Evolutionary conservation across 2,113 vertebrate species (phyloP), one percentile per base, ranked within the genome.

Genomic region (Neodontobutis hainanensis): DNA sequence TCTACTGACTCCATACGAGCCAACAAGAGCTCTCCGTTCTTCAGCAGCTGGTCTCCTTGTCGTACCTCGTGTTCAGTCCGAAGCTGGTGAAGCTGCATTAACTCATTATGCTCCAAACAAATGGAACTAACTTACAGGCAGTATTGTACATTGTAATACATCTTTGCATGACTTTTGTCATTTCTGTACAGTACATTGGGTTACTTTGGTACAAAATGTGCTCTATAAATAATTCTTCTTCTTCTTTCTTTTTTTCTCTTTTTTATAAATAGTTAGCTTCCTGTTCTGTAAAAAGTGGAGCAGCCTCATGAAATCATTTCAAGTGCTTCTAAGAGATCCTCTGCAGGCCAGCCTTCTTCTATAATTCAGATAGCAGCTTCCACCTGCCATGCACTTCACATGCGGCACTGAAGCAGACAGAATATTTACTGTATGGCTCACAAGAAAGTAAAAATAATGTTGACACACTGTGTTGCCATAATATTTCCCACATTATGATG

Each of bases 351-450:
- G 70, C 12, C 75, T 74, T 84, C 71, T 65, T 91, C 74, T 65
- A 91, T 91, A 83, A 91, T 89, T 88, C 79, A 90, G 79, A 63
- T 47, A 77, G 60, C 66, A 71, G 63, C 51, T 58, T 68, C 65
- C 77, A 83, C 81, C 80, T 79, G 79, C 73, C 82, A 8, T 68
- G 74, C 73, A 63, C 68, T 75, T 75, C 44, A 27, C 40, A 78
- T 77, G 42, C 61, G 56, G 61, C 61, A 53, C 59, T 74, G 69
- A 7, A 55, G 52, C 47, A 40, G 71, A 40, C 67, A 78, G 75
- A 59, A 77, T 40, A 51, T 45, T 69, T 40, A 57, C 72, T 63
- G 70, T 70, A 74, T 85, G 51, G 79, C 42, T 62, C 66, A 79
- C 50, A 58, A 14, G 49, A 42, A 46, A 44, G 15, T 74, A 83